Evolutionary conservation across 1,140 invertebrate species (phyloP).

Genomic region (Acromyrmex echinatior): DNA sequence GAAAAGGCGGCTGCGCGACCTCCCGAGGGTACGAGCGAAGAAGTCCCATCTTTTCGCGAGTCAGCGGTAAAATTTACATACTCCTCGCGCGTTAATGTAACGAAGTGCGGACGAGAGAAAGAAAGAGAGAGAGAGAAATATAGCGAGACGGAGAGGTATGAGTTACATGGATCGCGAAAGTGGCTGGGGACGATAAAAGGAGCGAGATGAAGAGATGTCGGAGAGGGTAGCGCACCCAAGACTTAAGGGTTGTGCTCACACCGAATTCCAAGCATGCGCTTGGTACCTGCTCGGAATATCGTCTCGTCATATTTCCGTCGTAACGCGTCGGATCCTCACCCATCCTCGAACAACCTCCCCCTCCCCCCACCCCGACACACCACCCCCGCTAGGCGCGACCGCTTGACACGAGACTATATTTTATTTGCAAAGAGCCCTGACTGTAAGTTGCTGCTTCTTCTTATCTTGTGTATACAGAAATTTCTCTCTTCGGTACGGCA

Average conservation of each 20-base stretch:
- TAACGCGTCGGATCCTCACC: conserved; percentile 32
- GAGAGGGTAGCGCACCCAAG: conserved; percentile 19
- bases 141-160: neutral
- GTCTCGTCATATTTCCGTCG: conserved; percentile 79
- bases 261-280: conserved; percentile 73
- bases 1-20: neutral
- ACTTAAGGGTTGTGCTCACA: conserved; percentile 72
- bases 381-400: conserved; percentile 16
- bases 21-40: conserved; percentile 51
- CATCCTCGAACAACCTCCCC: conserved; percentile 1
- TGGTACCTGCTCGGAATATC: conserved; percentile 80
- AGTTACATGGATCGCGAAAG: conserved; percentile 10
- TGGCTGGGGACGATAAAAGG: conserved; percentile 1
- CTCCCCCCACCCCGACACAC: neutral
- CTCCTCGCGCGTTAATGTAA: conserved; percentile 48
- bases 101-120: neutral
- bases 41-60: conserved; percentile 57
- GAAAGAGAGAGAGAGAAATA: neutral
- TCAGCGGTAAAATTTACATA: conserved; percentile 68
- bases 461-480: conserved; percentile 81
- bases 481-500: conserved; percentile 59
- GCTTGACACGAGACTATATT: conserved; percentile 78
- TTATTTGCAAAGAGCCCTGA: conserved; percentile 79
- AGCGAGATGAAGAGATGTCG: neutral
- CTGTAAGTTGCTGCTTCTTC: conserved; percentile 73